Conservation (phyloP, 1,140 invertebrate genomes). For the Trichogramma pretiosum region DNA sequence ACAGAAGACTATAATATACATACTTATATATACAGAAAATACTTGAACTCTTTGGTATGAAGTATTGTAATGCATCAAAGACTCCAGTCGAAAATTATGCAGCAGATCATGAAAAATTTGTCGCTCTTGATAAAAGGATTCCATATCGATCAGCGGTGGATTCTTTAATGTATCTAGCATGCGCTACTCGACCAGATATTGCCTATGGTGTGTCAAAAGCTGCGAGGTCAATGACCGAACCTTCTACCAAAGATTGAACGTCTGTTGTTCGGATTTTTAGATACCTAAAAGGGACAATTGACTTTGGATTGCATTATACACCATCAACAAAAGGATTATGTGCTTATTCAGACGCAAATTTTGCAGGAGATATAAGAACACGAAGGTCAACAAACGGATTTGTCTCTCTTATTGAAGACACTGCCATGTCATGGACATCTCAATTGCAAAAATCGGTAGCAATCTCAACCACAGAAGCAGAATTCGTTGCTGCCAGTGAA, state of each 20-base stretch:
- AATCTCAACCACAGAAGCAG: slow-evolving; percentile 22
- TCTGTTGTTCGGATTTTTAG: too few species aligned
- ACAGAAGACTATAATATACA: too few species aligned
- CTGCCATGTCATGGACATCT: slow-evolving; percentile 21
- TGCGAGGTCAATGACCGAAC: too few species aligned
- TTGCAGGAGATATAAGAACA: slow-evolving; percentile 17
- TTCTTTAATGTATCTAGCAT: too few species aligned
- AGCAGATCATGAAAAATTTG: background rate
- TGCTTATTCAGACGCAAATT: slow-evolving; percentile 26
- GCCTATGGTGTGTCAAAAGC: too few species aligned
- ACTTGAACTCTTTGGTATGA: background rate
- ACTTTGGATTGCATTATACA: background rate
- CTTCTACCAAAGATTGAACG: too few species aligned
- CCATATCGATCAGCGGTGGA: too few species aligned
- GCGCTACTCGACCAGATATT: too few species aligned
- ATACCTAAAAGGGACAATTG: too few species aligned
- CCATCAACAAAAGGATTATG: too few species aligned
- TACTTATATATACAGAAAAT: too few species aligned
- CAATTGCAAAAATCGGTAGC: slow-evolving; percentile 23
- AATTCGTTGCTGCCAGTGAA: slow-evolving; percentile 23
- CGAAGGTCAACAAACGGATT: slow-evolving; percentile 24
- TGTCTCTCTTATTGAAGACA: slow-evolving; percentile 13
- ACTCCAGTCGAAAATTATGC: background rate
- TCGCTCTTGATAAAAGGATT: too few species aligned
- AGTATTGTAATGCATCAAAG: background rate